Evolutionary conservation across 2,888 invertebrate genomes (phyloP).

Genomic region (Masnerella sp.): DNA sequence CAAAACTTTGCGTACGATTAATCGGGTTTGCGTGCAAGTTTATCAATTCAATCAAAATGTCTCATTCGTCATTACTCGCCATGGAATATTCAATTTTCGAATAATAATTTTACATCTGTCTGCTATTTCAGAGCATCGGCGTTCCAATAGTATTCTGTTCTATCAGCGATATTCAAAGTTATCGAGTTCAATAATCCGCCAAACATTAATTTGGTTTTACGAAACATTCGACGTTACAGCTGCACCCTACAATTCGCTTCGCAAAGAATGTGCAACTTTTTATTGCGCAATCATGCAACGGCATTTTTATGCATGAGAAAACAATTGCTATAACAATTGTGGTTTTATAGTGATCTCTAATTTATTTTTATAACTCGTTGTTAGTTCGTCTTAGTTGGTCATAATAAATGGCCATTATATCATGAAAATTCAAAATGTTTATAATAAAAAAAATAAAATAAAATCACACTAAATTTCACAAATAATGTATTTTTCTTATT

Average conservation of each 20-base stretch:
- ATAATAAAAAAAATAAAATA: no score
- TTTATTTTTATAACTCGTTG: no score
- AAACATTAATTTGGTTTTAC: slow-evolving; percentile 45
- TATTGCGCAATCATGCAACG: no score
- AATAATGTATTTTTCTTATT: no score
- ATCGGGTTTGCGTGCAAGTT: slow-evolving; percentile 18
- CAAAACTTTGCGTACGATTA: slow-evolving; percentile 17
- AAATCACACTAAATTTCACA: no score
- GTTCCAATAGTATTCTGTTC: slow-evolving; percentile 44
- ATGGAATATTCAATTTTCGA: slow-evolving; percentile 47
- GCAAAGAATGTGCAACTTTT: background rate
- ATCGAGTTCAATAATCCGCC: slow-evolving; percentile 39
- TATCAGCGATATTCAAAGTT: slow-evolving; percentile 46
- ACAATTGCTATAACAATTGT: no score
- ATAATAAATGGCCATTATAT: no score
- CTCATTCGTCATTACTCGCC: slow-evolving; percentile 32
- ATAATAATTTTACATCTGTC: slow-evolving; percentile 52
- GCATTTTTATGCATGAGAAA: no score
- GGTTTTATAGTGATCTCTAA: no score
- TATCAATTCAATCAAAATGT: slow-evolving; percentile 44
- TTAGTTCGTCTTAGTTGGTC: no score
- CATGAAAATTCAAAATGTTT: no score
- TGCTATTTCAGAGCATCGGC: slow-evolving; percentile 35
- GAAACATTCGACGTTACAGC: slow-evolving; percentile 16
- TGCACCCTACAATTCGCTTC: background rate